phyloP scores from a whole-genome alignment of 2,797 vertebrate genomes.

The Rhinogobio ventralis region DNA sequence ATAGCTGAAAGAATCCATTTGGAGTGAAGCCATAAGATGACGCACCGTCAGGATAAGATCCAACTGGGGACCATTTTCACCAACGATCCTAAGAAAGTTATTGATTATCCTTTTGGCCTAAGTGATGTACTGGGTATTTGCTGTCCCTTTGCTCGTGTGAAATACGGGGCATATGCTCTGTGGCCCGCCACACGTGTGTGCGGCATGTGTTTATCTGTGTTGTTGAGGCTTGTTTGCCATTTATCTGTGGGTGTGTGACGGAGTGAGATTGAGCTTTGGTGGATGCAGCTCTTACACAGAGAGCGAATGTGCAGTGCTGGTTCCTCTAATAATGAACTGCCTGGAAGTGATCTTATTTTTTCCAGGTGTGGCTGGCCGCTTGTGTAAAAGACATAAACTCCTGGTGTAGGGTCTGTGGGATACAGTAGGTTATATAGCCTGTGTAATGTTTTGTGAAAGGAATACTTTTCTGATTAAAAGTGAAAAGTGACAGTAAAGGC shows the following conservation, averaged over 20 bases:
- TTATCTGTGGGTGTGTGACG: slow-evolving; percentile 56
- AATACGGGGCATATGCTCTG: slow-evolving; percentile 35
- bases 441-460: too few species aligned
- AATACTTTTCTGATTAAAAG: too few species aligned
- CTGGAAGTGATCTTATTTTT: slow-evolving; percentile 80
- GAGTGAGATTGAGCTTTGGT: slow-evolving; percentile 41
- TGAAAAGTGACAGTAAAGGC: too few species aligned
- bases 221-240: slow-evolving; percentile 62
- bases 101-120: slow-evolving; percentile 53
- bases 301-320: slow-evolving; percentile 70
- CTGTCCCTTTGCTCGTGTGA: slow-evolving; percentile 34
- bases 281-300: slow-evolving; percentile 62
- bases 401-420: too few species aligned
- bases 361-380: slow-evolving; percentile 59
- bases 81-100: slow-evolving; percentile 32
- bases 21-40: slow-evolving; percentile 19
- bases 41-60: slow-evolving; percentile 25
- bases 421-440: too few species aligned
- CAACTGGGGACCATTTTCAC: slow-evolving; percentile 7
- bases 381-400: too few species aligned
- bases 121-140: slow-evolving; percentile 24
- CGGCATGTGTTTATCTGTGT: slow-evolving; percentile 46
- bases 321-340: slow-evolving; percentile 78
- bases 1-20: slow-evolving; percentile 34
- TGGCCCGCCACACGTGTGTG: slow-evolving; percentile 46